Evolutionary conservation across 2,113 vertebrate genomes (phyloP).

Genomic region (Pelmatolapia mariae): DNA sequence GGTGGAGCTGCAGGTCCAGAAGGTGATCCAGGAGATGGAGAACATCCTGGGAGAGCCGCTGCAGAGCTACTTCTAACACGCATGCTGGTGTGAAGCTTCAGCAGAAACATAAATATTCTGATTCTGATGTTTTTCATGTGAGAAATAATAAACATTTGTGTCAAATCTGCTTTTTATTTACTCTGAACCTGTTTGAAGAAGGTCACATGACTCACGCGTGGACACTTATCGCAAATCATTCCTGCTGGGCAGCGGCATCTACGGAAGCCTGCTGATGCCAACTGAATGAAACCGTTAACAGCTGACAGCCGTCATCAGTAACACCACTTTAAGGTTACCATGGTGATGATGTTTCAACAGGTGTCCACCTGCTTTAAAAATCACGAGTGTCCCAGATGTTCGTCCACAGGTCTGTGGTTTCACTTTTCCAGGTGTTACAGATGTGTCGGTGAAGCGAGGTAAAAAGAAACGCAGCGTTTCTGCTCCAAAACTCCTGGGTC

Average conservation of each 20-base stretch:
- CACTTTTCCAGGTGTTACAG: not conserved
- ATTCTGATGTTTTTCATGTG: not conserved
- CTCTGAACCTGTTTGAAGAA: not conserved
- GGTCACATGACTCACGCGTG: not conserved
- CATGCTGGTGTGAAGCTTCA: not conserved
- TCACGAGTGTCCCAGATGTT: not conserved
- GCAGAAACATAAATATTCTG: not conserved
- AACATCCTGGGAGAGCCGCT: slow-evolving; percentile 87
- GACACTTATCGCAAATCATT: not conserved
- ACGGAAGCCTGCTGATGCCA: not conserved
- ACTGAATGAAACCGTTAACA: not conserved
- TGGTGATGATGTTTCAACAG: not conserved
- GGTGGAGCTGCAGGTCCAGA: slow-evolving; percentile 92
- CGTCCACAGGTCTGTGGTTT: not conserved
- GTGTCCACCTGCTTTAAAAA: not conserved
- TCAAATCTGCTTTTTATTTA: not conserved
- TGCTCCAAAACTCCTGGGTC: not conserved
- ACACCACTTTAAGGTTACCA: not conserved
- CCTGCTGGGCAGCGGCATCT: fast-evolving
- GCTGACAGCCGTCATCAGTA: not conserved
- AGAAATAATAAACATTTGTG: not conserved
- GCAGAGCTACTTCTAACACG: slow-evolving; percentile 90
- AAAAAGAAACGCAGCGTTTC: not conserved
- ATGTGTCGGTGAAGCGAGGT: not conserved
- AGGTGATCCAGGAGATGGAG: slow-evolving; percentile 88